Evolutionary conservation across 1,140 invertebrate species (phyloP).

Genomic region (Cyclina sinensis): DNA sequence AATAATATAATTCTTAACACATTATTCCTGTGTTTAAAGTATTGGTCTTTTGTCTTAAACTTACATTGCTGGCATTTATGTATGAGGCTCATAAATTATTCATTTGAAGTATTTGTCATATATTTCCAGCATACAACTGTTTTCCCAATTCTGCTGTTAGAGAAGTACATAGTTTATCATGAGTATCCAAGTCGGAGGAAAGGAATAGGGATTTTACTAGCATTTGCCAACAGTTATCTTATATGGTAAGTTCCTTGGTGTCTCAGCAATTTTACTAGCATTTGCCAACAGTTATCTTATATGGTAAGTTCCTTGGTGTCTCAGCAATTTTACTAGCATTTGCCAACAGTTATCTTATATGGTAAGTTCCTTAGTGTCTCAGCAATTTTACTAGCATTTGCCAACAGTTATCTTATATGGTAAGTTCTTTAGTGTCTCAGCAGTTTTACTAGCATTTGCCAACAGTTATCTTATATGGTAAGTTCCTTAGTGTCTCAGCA

Average conservation of each 20-base stretch:
- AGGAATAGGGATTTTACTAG: conserved; percentile 72
- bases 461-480: not conserved
- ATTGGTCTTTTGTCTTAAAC: no score
- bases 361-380: conserved; percentile 71
- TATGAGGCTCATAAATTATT: no score
- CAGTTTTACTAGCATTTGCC: no score
- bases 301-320: conserved; percentile 72
- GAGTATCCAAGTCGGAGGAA: conserved; percentile 80
- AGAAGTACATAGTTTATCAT: conserved; percentile 85
- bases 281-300: conserved; percentile 74
- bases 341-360: conserved; percentile 72
- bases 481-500: no score
- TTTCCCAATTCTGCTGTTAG: conserved; percentile 84
- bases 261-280: conserved; percentile 56
- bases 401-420: conserved; percentile 74
- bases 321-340: conserved; percentile 69
- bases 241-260: conserved; percentile 72
- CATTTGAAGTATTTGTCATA: no score
- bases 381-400: conserved; percentile 70
- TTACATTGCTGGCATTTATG: no score
- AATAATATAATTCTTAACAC: no score
- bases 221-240: conserved; percentile 74
- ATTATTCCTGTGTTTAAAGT: no score
- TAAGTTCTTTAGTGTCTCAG: conserved; percentile 66
- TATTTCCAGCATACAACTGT: conserved; percentile 85